A percentile compares a stretch with the other conserved stretches of the same genome.
Evolutionary conservation across 2,888 invertebrate genomes (phyloP).

Genomic region (Nomada goodeniana): DNA sequence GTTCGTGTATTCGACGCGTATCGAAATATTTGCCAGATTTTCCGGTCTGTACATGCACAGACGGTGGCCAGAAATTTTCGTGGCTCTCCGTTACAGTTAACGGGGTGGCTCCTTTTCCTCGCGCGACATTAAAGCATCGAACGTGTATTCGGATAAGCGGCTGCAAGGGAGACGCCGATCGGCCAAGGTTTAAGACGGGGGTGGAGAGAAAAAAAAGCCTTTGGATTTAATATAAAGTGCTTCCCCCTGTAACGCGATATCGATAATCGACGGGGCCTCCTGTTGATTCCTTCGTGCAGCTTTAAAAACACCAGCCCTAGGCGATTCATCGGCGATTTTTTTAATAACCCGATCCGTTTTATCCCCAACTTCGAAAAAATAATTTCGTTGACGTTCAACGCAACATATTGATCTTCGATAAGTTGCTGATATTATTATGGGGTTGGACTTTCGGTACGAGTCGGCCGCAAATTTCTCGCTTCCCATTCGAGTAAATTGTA

Average conservation of each 20-base stretch:
- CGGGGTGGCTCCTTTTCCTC: neutral
- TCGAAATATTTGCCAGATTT: conserved; percentile 60
- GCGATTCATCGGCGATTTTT: conserved; percentile 66
- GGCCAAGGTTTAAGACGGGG: neutral
- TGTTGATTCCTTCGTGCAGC: conserved; percentile 69
- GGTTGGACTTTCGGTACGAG: neutral
- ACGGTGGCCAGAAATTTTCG: neutral
- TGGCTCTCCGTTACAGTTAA: neutral
- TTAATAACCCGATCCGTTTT: conserved; percentile 70
- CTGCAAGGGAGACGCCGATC: conserved; percentile 27
- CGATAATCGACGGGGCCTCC: conserved; percentile 71
- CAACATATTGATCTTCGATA: neutral
- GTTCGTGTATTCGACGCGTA: conserved; percentile 56
- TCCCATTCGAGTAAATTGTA: conserved; percentile 17
- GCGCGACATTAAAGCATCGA: conserved; percentile 9
- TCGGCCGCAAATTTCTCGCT: neutral
- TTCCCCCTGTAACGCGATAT: conserved; percentile 78
- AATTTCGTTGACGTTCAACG: conserved; percentile 20
- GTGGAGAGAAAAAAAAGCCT: conserved; percentile 14
- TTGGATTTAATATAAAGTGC: conserved; percentile 76
- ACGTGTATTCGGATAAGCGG: neutral
- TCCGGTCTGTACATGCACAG: conserved; percentile 20
- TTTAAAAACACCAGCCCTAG: conserved; percentile 67
- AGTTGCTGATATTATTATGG: neutral
- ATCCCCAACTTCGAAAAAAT: neutral